Percentiles rank a stretch among this genome's conserved stretches.
Conservation (phyloP, 2,797 vertebrate species). For the Menidia menidia region DNA sequence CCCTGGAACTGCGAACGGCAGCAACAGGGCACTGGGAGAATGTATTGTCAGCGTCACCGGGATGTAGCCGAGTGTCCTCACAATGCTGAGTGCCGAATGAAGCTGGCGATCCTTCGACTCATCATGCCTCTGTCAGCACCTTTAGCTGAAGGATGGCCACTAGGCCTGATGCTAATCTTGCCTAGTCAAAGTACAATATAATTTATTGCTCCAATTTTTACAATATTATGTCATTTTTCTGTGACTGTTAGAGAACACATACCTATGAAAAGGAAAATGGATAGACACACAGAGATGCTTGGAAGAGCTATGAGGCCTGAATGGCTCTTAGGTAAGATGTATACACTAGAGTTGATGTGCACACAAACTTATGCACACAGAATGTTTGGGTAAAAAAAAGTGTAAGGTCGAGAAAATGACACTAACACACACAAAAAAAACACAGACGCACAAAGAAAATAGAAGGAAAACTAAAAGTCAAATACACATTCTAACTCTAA, state of each 20-base stretch:
- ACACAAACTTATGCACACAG: background rate
- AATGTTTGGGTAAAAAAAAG: conserved; percentile 1
- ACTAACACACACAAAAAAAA: background rate
- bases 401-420: background rate
- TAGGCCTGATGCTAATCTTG: conserved; percentile 27
- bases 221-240: background rate
- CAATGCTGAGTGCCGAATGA: no score
- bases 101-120: conserved; percentile 36
- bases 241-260: no score
- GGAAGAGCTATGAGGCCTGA: conserved; percentile 29
- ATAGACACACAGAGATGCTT: conserved; percentile 30
- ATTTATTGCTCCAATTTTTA: conserved; percentile 19
- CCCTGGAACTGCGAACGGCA: conserved; percentile 40
- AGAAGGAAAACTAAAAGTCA: conserved; percentile 30
- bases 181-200: conserved; percentile 39
- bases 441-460: no score
- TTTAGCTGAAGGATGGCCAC: conserved; percentile 49
- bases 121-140: conserved; percentile 56
- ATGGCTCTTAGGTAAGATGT: conserved; percentile 20
- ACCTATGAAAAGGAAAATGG: no score
- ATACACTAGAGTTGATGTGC: no score
- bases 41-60: conserved; percentile 46
- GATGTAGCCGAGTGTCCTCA: conserved; percentile 33
- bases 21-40: conserved; percentile 35
- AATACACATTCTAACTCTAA: conserved; percentile 5